Evolutionary conservation across 1,140 invertebrate genomes (phyloP), one percentile per base, ranked within the genome.

Genomic region (Tribolium madens): DNA sequence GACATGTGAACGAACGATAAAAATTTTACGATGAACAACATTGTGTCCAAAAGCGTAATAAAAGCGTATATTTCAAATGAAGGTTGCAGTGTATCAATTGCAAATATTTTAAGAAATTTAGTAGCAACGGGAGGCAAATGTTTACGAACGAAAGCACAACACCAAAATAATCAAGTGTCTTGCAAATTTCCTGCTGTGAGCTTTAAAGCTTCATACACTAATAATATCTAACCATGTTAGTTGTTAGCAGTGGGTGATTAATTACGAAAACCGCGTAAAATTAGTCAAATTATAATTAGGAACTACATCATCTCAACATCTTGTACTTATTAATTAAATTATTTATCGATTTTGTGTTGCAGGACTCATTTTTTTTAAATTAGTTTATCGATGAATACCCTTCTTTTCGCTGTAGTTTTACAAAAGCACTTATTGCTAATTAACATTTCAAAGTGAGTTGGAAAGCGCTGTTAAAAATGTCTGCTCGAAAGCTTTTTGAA

Each of bases 401-500:
- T 4, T 9, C 36, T 42, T 31, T 6, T 31, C 26, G n/a, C n/a
- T n/a, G n/a, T 26, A 26, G 21, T 26, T 26, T 26, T 42, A 7
- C 36, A 42, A 5, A 4, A 26, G 36, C 36, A 42, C 36, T 42
- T 42, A 10, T 42, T 10, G 9, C 36, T 42, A 42, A 42, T 42
- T 42, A 42, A 42, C 36, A 42, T 42, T 42, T 42, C 36, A 42
- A 42, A 42, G 36, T n/a, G n/a, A 42, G 2, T 42, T n/a, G 9
- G 36, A 9, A n/a, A 2, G 36, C 36, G 21, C 21, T 2, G 21
- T 26, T 26, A 53, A 53, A 53, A 53, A 53, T 15, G 50, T 17
- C 50, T 17, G 50, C 50, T 60, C 53, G 53, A 47, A 13, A 60
- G 53, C 53, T 60, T 64, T 33, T 26, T 64, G 26, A 64, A 42